Evolutionary conservation across 2,113 vertebrate genomes (phyloP), one percentile per base, ranked within the genome.

Genomic region (Gopherus flavomarginatus): DNA sequence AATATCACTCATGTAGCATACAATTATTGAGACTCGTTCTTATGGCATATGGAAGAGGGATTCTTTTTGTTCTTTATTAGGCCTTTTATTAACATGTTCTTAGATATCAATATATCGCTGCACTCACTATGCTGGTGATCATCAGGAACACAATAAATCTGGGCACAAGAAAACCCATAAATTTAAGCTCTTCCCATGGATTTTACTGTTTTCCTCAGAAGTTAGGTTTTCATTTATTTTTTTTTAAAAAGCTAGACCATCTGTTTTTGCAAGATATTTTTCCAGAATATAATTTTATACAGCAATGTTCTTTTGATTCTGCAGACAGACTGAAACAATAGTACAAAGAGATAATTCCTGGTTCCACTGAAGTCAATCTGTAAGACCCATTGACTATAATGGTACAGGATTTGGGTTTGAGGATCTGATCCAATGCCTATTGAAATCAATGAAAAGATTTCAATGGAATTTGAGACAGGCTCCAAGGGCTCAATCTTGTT

Each of bases 351-450:
- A 62, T 1, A 54, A 89, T 42, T 95, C 86, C 72, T 44, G 1
- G 26, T 69, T 77, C 42, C 75, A 77, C 24, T 27, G 26, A 77
- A 44, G 24, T 44, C 9, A 77, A 47, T 38, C 35, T 90, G 42
- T 35, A 92, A 88, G 62, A 78, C 21, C 14, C 12, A 79, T 83
- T 90, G 93, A 53, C 1, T 88, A 86, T n/a, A 79, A 62, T 0
- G 78, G 38, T 50, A 95, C 75, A 52, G 53, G 79, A 94, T 95
- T 95, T 94, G 57, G 47, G 57, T 95, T 96, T 78, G 62, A 31
- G 88, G 85, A 26, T 80, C 49, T 95, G 87, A 50, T 44, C 52
- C 0, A 2, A 21, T 95, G 65, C 47, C 47, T 92, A 69, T 47
- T 86, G 35, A 82, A 35, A 59, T 86, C 85, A 92, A 56, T 53